Evolutionary conservation across 2,888 invertebrate genomes (phyloP).

Genomic region (Spialia ferax): DNA sequence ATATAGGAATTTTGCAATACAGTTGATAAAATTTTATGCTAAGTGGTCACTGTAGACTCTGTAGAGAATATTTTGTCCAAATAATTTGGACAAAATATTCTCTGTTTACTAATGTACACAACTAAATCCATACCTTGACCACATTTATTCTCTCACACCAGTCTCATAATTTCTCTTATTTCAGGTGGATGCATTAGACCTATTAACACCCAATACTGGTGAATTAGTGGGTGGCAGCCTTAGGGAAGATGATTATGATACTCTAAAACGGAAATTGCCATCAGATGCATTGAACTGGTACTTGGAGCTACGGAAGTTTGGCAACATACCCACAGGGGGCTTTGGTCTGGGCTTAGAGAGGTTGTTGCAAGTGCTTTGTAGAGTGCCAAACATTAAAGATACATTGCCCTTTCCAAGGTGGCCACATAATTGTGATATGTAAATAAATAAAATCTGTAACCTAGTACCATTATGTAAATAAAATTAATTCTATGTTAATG

Average conservation of each 20-base stretch:
- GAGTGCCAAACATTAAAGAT: slow-evolving; percentile 96
- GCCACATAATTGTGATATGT: slow-evolving; percentile 94
- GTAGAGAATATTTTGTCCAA: too few species aligned
- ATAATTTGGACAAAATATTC: too few species aligned
- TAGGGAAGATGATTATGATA: slow-evolving; percentile 92
- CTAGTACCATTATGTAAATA: slow-evolving; percentile 18
- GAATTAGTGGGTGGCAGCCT: slow-evolving; percentile 98
- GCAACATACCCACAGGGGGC: slow-evolving; percentile 96
- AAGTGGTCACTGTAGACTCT: neutral
- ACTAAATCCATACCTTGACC: too few species aligned
- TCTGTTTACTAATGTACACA: too few species aligned
- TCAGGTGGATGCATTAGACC: slow-evolving; percentile 94
- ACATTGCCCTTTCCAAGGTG: slow-evolving; percentile 97
- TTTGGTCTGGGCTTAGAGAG: slow-evolving; percentile 99
- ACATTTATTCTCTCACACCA: neutral
- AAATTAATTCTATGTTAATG: neutral
- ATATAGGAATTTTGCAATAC: neutral
- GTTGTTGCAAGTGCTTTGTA: slow-evolving; percentile 93
- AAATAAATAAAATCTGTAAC: slow-evolving; percentile 7
- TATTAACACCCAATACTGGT: slow-evolving; percentile 95
- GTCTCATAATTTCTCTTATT: slow-evolving; percentile 48
- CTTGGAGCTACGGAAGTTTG: slow-evolving; percentile 94
- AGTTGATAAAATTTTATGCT: neutral
- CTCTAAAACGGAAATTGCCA: slow-evolving; percentile 88
- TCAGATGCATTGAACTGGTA: slow-evolving; percentile 92